Conservation (phyloP, 1,140 invertebrate genomes). For the Drosophila athabasca region DNA sequence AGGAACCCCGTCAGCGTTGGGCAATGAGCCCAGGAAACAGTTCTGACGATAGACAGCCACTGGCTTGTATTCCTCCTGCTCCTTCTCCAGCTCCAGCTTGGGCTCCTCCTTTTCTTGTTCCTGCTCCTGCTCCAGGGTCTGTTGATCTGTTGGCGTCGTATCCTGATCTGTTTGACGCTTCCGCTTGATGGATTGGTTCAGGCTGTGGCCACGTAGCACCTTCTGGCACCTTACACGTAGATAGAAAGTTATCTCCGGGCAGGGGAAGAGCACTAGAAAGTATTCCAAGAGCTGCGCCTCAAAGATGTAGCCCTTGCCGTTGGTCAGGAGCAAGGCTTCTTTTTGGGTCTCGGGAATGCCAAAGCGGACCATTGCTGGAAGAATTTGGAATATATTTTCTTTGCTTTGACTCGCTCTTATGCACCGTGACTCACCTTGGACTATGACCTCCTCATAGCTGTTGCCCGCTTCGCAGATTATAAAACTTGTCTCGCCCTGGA, state of each 20-base stretch:
- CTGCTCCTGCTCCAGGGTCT: background rate
- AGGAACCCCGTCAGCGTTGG: conserved; percentile 15
- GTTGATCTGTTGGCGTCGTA: background rate
- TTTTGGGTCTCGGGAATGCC: conserved; percentile 45
- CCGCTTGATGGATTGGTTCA: conserved; percentile 17
- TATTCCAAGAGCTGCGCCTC: conserved; percentile 69
- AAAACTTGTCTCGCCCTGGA: conserved; percentile 45
- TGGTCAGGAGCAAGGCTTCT: conserved; percentile 56
- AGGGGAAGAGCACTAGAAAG: conserved; percentile 71
- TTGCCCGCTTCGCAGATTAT: conserved; percentile 50
- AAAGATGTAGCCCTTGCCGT: conserved; percentile 68
- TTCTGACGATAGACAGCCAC: conserved; percentile 73
- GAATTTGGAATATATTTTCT: background rate
- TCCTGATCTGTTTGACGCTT: conserved; percentile 20
- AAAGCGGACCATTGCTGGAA: conserved; percentile 53
- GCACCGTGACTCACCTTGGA: conserved; percentile 45
- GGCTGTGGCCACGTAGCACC: conserved; percentile 35
- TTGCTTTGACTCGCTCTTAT: background rate
- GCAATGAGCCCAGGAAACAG: conserved; percentile 67
- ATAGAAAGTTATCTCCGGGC: conserved; percentile 65
- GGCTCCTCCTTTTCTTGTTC: conserved; percentile 3
- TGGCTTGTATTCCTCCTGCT: conserved; percentile 44
- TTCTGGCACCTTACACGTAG: conserved; percentile 63
- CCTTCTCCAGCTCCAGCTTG: background rate
- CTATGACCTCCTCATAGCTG: conserved; percentile 60